Conservation (phyloP, 2,888 invertebrate species). For the Lamellibrachia columna region DNA sequence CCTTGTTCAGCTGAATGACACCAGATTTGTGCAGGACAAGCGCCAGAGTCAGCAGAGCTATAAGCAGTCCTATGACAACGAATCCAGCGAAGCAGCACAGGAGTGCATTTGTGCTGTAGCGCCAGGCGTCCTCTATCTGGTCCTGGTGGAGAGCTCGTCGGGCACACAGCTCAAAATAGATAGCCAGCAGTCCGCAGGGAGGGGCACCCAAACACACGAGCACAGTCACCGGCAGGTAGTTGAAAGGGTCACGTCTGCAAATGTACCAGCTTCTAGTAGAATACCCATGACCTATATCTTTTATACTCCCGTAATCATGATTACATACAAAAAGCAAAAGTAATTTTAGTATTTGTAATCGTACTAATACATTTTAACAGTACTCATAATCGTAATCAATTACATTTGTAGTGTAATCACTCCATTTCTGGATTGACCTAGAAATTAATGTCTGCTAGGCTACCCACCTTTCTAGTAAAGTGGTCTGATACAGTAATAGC, state of each 20-base stretch:
- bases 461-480: too few relatives aligned
- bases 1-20: background rate
- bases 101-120: background rate
- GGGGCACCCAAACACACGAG: background rate
- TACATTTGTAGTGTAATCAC: too few relatives aligned
- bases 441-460: too few relatives aligned
- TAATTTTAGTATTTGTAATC: too few relatives aligned
- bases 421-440: too few relatives aligned
- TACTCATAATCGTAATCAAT: too few relatives aligned
- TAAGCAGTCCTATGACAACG: background rate
- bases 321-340: too few relatives aligned
- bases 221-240: background rate
- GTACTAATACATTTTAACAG: too few relatives aligned
- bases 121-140: background rate
- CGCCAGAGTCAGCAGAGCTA: background rate
- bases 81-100: background rate
- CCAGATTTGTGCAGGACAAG: background rate
- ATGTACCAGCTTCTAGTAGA: background rate
- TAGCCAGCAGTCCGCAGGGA: background rate
- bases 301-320: too few relatives aligned
- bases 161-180: background rate
- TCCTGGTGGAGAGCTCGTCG: background rate
- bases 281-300: background rate
- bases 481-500: background rate
- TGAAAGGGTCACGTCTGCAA: background rate